These are phyloP conservation scores for Dryadula phaetusa DNA, from an alignment of 2,888 invertebrate species.

Conservation along the genomic window DNA sequence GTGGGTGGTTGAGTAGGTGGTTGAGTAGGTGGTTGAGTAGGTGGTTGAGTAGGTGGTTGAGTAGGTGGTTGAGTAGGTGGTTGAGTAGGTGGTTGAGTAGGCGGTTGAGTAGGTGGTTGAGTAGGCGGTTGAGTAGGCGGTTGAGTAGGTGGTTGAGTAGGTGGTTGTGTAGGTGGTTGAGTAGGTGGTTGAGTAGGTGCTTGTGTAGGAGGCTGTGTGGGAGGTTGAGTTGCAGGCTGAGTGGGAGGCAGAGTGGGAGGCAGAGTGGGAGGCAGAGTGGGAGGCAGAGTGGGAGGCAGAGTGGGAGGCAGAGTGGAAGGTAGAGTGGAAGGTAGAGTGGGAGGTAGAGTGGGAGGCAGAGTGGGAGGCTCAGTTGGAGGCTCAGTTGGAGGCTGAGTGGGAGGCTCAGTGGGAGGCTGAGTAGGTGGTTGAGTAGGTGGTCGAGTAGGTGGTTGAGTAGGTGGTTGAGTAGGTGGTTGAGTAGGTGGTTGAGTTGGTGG, in stretches of 20 bases:
- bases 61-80: constrained; percentile 7
- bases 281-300: neutral
- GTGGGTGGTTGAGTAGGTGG: neutral
- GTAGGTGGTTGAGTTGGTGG: constrained; percentile 1
- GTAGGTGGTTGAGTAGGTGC: constrained; percentile 5
- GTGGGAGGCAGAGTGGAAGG: constrained; percentile 2
- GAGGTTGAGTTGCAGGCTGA: constrained; percentile 2
- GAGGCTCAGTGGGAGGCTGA: too few relatives aligned
- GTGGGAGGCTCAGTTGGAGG: constrained; percentile 16
- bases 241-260: constrained; percentile 8
- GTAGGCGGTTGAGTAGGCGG: constrained; percentile 5
- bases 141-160: constrained; percentile 6
- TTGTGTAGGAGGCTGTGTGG: constrained; percentile 17
- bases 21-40: neutral
- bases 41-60: neutral
- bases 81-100: neutral
- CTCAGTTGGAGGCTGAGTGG: neutral
- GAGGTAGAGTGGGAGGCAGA: neutral
- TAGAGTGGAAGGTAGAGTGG: neutral
- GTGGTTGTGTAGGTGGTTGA: neutral
- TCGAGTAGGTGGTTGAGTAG: neutral
- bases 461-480: neutral
- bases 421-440: neutral
- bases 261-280: too few relatives aligned
- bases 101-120: neutral